phyloP scores from a whole-genome alignment of 2,797 vertebrate species.

The Esox lucius region DNA sequence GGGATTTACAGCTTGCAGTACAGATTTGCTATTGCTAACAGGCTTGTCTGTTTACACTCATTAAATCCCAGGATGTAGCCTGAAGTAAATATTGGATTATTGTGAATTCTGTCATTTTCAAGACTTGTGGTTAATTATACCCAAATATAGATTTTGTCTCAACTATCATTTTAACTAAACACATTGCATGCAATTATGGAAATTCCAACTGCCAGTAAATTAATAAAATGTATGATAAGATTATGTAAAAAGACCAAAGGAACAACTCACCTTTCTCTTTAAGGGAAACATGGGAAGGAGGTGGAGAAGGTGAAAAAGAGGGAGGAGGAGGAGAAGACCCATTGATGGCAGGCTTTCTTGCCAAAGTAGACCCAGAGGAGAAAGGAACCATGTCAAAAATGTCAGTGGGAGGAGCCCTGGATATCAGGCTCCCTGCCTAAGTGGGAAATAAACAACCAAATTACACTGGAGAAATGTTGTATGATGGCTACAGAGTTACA shows the following conservation, averaged over 20 bases:
- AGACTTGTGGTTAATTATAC: too few species aligned
- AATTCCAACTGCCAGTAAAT: not conserved
- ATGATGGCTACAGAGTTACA: not conserved
- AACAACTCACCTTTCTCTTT: slow-evolving; percentile 5
- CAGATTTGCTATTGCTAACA: too few species aligned
- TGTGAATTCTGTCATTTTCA: too few species aligned
- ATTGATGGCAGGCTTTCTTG: not conserved
- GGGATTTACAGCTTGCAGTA: too few species aligned
- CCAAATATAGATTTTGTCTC: too few species aligned
- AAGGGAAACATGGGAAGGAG: not conserved
- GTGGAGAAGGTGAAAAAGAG: not conserved
- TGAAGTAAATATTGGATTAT: too few species aligned
- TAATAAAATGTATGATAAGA: not conserved
- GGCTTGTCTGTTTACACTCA: too few species aligned
- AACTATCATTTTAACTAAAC: not conserved
- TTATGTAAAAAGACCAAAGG: not conserved
- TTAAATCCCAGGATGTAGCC: too few species aligned
- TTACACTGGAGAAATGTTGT: not conserved
- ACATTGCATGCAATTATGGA: not conserved
- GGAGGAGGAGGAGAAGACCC: slow-evolving; percentile 2
- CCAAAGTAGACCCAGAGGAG: not conserved
- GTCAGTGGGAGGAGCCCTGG: not conserved
- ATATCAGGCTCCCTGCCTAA: slow-evolving; percentile 3
- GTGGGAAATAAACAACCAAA: not conserved
- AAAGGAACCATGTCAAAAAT: slow-evolving; percentile 10